Evolutionary conservation across 2,888 invertebrate species (phyloP), one percentile per base, ranked within the genome.

Genomic region (Ophion ventricosus): DNA sequence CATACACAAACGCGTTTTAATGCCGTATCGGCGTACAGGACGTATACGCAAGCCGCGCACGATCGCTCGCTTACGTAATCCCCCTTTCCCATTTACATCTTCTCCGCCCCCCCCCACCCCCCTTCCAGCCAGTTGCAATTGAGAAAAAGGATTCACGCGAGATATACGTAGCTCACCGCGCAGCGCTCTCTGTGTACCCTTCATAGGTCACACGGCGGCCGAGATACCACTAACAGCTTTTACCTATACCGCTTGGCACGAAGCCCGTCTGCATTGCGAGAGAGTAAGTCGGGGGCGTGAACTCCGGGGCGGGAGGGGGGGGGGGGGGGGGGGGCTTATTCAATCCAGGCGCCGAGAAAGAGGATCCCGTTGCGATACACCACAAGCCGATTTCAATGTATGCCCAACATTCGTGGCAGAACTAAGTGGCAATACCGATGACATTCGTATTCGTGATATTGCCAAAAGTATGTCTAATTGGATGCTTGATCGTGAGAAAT

Each of bases 31-130:
- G 43, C 17, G 40, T 66, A 35, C n/a, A 40, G 14, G 66, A 57
- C 49, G 49, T 75, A 70, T 26, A 66, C 66, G 66, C 69, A 29
- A 70, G 69, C 78, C 23, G 78, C 64, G 82, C 75, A 78, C 66
- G 67, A 85, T 72, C 66, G 80, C 83, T 75, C 66, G 81, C 85
- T 89, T 89, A 87, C 87, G 86, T 87, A 88, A 89, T 85, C 54
- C 82, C n/a, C 35, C 82, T 84, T 87, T 86, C 80, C 86, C 85
- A 85, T 89, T 89, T 87, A 80, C 87, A 83, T 86, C 87, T 88
- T 86, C 81, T 70, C 54, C 23, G 63, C 83, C 59, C 40, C n/a
- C n/a, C n/a, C n/a, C n/a, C n/a, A n/a, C n/a, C n/a, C n/a, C n/a
- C n/a, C n/a, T n/a, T n/a, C n/a, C n/a, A n/a, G n/a, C n/a, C n/a